phyloP scores from a whole-genome alignment of 2,888 invertebrate genomes.

The Platerodrilus igneus region DNA sequence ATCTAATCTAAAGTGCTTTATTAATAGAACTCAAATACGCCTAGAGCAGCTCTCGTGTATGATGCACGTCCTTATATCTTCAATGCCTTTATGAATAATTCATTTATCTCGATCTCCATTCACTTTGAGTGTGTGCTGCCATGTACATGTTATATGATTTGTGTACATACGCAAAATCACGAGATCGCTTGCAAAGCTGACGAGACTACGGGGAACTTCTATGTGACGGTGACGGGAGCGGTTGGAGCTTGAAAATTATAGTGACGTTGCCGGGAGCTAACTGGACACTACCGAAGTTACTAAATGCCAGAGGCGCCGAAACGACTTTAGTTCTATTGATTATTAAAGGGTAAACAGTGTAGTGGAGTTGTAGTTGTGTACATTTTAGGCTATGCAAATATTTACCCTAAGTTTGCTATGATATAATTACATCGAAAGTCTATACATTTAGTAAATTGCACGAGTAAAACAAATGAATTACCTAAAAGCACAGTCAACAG shows the following conservation, averaged over 20 bases:
- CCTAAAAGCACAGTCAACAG: too few relatives aligned
- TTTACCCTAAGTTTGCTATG: constrained; percentile 26
- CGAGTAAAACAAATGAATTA: constrained; percentile 29
- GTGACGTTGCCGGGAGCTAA: constrained; percentile 18
- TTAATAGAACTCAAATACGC: constrained; percentile 45
- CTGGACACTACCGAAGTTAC: constrained; percentile 32
- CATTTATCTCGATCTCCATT: constrained; percentile 44
- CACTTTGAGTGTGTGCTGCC: constrained; percentile 44
- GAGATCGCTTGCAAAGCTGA: constrained; percentile 39
- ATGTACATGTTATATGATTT: constrained; percentile 44
- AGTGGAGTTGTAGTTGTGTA: constrained; percentile 10
- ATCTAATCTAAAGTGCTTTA: constrained; percentile 44
- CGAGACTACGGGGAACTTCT: constrained; percentile 37
- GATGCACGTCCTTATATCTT: constrained; percentile 41
- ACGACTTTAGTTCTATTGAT: constrained; percentile 35
- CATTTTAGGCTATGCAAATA: constrained; percentile 25
- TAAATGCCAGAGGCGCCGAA: constrained; percentile 33
- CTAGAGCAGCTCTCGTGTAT: constrained; percentile 37
- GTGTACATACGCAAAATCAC: constrained; percentile 37
- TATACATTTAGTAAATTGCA: constrained; percentile 34
- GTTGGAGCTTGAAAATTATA: constrained; percentile 18
- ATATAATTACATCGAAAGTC: constrained; percentile 34
- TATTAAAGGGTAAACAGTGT: constrained; percentile 26
- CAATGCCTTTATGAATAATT: constrained; percentile 44
- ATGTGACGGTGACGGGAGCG: constrained; percentile 28